Conservation (phyloP, 2,888 invertebrate genomes). For the Temnothorax rugatulus region DNA sequence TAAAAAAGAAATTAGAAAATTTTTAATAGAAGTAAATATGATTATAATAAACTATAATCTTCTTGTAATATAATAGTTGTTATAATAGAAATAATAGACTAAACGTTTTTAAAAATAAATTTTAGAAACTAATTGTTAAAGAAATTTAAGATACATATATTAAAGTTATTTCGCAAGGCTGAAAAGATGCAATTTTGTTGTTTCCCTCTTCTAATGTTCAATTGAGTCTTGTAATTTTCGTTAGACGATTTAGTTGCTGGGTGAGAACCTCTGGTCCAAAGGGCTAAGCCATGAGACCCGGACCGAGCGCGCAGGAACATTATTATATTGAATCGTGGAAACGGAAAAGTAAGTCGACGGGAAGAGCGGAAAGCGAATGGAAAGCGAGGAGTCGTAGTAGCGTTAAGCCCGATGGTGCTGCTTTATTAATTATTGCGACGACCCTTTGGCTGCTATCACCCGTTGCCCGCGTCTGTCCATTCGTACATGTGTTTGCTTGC, state of each 20-base stretch:
- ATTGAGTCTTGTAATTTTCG: slow-evolving; percentile 8
- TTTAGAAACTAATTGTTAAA: not conserved
- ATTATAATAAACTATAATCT: not conserved
- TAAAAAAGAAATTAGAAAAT: not conserved
- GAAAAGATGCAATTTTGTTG: not conserved
- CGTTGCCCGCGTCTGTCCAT: slow-evolving; percentile 17
- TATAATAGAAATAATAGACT: not conserved
- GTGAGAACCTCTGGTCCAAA: slow-evolving; percentile 75
- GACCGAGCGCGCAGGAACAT: slow-evolving; percentile 69
- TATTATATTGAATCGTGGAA: slow-evolving; percentile 83
- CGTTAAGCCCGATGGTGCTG: slow-evolving; percentile 67
- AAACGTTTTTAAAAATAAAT: not conserved
- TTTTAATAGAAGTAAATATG: not conserved
- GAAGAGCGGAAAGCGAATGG: slow-evolving; percentile 67
- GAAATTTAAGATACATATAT: not conserved
- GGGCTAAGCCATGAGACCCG: slow-evolving; percentile 71
- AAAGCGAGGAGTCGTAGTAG: slow-evolving; percentile 67
- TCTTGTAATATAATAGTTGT: not conserved
- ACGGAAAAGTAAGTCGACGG: slow-evolving; percentile 77
- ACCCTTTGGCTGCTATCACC: slow-evolving; percentile 62
- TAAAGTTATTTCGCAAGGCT: not conserved
- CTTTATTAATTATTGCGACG: slow-evolving; percentile 78
- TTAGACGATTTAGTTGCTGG: not conserved
- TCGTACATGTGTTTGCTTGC: slow-evolving; percentile 42
- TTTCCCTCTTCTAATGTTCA: not conserved